phyloP scores from a whole-genome alignment of 1,140 invertebrate genomes.

The Teleopsis dalmanni region DNA sequence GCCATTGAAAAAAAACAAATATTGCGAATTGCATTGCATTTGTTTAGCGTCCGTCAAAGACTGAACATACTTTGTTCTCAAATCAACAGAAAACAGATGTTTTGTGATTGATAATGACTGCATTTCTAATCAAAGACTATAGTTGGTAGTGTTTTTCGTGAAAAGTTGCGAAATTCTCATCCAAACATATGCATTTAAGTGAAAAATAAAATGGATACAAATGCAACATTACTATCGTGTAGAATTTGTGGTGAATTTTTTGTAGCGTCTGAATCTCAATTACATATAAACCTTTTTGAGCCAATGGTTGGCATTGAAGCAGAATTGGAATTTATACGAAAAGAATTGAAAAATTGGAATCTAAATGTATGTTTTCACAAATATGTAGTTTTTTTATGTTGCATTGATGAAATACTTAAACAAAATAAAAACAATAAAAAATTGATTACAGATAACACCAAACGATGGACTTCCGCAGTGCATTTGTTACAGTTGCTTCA shows the following conservation, averaged over 20 bases:
- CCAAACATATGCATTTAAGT: neutral
- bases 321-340: slow-evolving; percentile 8
- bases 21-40: too few species aligned
- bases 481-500: slow-evolving; percentile 37
- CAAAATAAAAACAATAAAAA: neutral
- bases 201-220: slow-evolving; percentile 4
- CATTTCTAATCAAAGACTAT: too few species aligned
- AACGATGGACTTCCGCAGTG: slow-evolving; percentile 36
- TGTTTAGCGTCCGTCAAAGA: too few species aligned
- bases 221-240: slow-evolving; percentile 10
- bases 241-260: slow-evolving; percentile 12
- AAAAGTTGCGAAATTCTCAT: too few species aligned
- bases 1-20: too few species aligned
- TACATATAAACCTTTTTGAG: slow-evolving; percentile 9
- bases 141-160: too few species aligned
- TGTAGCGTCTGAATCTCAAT: slow-evolving; percentile 4
- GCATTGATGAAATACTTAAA: neutral
- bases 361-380: neutral
- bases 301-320: slow-evolving; percentile 3
- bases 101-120: too few species aligned
- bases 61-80: too few species aligned
- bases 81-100: too few species aligned
- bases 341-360: slow-evolving; percentile 1
- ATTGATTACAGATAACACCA: slow-evolving; percentile 21
- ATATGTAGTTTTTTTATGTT: neutral